Evolutionary conservation across 2,113 vertebrate genomes (phyloP).

Genomic region (Pituophis catenifer): DNA sequence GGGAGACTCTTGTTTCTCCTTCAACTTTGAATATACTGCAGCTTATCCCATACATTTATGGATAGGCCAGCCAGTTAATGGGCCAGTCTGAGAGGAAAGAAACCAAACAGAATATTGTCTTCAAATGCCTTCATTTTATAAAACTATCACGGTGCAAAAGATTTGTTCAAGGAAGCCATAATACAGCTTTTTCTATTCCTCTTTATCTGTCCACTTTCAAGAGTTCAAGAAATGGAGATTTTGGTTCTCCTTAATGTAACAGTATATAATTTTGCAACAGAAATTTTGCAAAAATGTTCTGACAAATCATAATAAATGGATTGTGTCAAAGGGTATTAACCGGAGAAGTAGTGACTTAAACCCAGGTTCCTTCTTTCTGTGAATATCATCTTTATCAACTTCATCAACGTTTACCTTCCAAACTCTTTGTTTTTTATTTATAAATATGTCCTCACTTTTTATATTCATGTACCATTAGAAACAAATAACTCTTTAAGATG

Average conservation of each 20-base stretch:
- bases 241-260: not conserved
- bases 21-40: not conserved
- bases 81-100: not conserved
- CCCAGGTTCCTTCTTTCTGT: not conserved
- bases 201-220: not conserved
- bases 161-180: not conserved
- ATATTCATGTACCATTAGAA: not conserved
- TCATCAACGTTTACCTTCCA: not conserved
- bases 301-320: not conserved
- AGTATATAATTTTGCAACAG: not conserved
- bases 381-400: not conserved
- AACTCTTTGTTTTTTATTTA: not conserved
- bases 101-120: not conserved
- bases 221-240: not conserved
- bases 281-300: not conserved
- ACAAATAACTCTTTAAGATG: not conserved
- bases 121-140: not conserved
- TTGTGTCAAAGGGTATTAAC: not conserved
- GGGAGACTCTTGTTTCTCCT: not conserved
- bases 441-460: not conserved
- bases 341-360: not conserved
- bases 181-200: not conserved
- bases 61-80: not conserved
- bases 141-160: not conserved
- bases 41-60: not conserved